A percentile compares a stretch with the other conserved stretches of the same genome.
Evolutionary conservation across 2,888 invertebrate genomes (phyloP).

Genomic region (Dryococelus australis): DNA sequence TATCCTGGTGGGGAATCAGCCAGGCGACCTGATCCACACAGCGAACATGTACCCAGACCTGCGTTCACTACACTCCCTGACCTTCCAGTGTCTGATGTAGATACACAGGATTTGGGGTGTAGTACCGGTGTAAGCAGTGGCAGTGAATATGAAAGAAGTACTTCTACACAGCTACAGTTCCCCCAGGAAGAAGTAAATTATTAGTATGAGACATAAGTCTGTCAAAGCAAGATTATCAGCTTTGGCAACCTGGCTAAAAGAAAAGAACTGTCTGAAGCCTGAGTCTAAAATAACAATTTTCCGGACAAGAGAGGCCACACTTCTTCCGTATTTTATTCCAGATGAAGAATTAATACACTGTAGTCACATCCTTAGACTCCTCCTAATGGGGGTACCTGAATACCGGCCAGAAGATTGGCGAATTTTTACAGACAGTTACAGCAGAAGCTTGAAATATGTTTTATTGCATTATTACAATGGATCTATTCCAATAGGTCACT

Average conservation of each 20-base stretch:
- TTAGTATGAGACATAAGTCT: neutral
- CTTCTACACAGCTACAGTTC: no score
- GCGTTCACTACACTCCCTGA: slow-evolving; percentile 18
- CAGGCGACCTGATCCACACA: slow-evolving; percentile 22
- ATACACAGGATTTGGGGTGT: neutral
- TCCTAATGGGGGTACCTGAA: neutral
- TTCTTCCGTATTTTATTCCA: neutral
- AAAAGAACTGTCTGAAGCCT: neutral
- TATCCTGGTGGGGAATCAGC: neutral
- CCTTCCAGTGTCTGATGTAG: neutral
- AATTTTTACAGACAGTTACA: neutral
- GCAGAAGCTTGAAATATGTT: slow-evolving; percentile 19
- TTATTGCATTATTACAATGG: neutral
- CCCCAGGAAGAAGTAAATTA: no score
- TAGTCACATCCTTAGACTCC: neutral
- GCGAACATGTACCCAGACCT: neutral
- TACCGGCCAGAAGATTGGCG: neutral
- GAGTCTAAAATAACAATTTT: neutral
- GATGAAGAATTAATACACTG: slow-evolving; percentile 12
- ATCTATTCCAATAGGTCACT: slow-evolving; percentile 27
- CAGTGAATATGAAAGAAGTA: no score
- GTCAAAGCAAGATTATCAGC: neutral
- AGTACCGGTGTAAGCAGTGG: neutral
- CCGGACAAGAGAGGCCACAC: neutral
- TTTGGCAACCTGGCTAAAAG: slow-evolving; percentile 20